phyloP scores from a whole-genome alignment of 2,797 vertebrate species.

The Malacoctenus gilli region DNA sequence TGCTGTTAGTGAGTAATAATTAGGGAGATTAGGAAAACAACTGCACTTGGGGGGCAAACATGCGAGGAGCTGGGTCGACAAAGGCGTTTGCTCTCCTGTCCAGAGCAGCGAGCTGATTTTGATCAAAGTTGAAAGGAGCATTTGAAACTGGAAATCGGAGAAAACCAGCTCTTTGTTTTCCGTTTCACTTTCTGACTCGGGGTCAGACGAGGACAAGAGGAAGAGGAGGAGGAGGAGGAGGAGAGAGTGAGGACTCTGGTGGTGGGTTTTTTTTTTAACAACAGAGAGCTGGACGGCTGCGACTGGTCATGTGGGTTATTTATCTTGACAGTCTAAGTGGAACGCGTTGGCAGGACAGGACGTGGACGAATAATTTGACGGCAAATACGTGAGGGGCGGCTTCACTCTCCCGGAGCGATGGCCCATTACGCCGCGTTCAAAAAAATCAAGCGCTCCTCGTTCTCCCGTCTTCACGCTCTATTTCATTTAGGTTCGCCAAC shows the following conservation, averaged over 20 bases:
- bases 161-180: not conserved
- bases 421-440: conserved; percentile 58
- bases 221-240: too few relatives aligned
- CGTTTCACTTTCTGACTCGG: not conserved
- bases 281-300: conserved; percentile 22
- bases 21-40: conserved; percentile 61
- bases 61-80: not conserved
- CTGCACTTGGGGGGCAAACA: conserved; percentile 33
- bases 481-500: conserved; percentile 56
- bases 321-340: conserved; percentile 38
- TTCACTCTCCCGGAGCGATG: conserved; percentile 33
- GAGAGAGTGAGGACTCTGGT: conserved; percentile 2
- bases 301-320: conserved; percentile 37
- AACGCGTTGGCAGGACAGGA: conserved; percentile 27
- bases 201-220: conserved; percentile 38
- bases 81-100: conserved; percentile 2
- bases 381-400: conserved; percentile 34
- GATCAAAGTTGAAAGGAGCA: not conserved
- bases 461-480: conserved; percentile 35
- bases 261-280: conserved; percentile 53
- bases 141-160: too few relatives aligned
- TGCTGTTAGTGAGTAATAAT: conserved; percentile 58
- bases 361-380: conserved; percentile 41
- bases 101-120: not conserved
- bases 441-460: conserved; percentile 36